These are phyloP conservation scores for Caenorhabditis sp. DNA, from an alignment of 2,888 invertebrate species.

Conservation along the genomic window DNA sequence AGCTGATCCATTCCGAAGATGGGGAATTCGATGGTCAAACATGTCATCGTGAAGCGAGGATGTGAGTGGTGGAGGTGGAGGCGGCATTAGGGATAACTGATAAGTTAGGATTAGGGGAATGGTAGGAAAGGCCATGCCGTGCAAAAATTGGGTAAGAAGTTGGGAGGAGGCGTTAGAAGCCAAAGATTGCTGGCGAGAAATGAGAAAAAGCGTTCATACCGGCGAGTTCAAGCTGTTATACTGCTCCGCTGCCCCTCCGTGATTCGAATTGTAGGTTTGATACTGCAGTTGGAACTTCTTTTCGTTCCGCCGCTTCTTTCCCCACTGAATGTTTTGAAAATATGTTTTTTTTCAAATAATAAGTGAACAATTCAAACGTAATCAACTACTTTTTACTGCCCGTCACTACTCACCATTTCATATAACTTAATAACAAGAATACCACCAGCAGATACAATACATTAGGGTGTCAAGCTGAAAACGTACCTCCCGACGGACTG, in stretches of 20 bases:
- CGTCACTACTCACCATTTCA: slow-evolving; percentile 9
- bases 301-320: slow-evolving; percentile 72
- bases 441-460: slow-evolving; percentile 21
- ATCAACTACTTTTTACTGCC: too few species aligned
- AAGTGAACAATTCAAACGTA: not conserved
- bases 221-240: slow-evolving; percentile 79
- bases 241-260: slow-evolving; percentile 71
- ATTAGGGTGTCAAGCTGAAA: not conserved
- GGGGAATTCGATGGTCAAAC: slow-evolving; percentile 57
- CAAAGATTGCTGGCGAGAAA: too few species aligned
- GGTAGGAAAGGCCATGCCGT: slow-evolving; percentile 41
- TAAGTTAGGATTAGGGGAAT: slow-evolving; percentile 30
- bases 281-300: slow-evolving; percentile 80
- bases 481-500: slow-evolving; percentile 75
- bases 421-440: not conserved
- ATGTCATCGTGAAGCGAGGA: slow-evolving; percentile 63
- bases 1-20: slow-evolving; percentile 51
- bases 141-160: not conserved
- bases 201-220: slow-evolving; percentile 61
- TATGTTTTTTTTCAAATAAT: not conserved
- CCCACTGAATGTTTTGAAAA: slow-evolving; percentile 69
- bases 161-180: too few species aligned
- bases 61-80: slow-evolving; percentile 73
- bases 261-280: slow-evolving; percentile 77
- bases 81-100: slow-evolving; percentile 74